Conservation (phyloP, 2,797 vertebrate species). For the Allobates femoralis region DNA sequence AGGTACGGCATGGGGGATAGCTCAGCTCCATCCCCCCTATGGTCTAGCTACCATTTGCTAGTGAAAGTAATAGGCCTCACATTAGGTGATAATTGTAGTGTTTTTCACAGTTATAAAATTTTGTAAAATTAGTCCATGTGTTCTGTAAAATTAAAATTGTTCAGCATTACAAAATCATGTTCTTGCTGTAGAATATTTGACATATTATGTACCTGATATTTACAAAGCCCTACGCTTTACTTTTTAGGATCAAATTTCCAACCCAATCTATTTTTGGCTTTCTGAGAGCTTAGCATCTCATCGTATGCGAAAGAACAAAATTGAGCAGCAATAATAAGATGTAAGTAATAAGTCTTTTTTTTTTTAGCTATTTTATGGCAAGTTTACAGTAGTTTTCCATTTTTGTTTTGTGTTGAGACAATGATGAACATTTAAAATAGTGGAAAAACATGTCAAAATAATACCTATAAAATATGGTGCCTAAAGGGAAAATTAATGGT, state of each 20-base stretch:
- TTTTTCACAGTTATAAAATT: not conserved
- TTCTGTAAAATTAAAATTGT: constrained; percentile 45
- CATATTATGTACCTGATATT: constrained; percentile 57
- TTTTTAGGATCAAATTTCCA: constrained; percentile 58
- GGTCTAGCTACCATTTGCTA: not conserved
- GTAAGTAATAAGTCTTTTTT: constrained; percentile 61
- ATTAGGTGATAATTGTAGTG: constrained; percentile 22
- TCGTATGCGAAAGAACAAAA: constrained; percentile 55
- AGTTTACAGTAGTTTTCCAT: constrained; percentile 32
- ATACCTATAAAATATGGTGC: not conserved
- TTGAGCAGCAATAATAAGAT: constrained; percentile 51
- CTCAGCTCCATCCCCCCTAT: not conserved
- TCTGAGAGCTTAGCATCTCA: constrained; percentile 57
- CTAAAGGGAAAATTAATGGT: not conserved
- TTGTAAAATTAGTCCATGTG: constrained; percentile 21
- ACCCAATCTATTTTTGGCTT: constrained; percentile 58
- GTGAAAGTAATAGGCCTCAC: not conserved
- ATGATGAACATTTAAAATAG: constrained; percentile 10
- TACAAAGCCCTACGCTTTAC: constrained; percentile 63
- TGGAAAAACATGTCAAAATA: not conserved
- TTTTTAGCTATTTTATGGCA: constrained; percentile 40
- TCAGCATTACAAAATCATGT: constrained; percentile 32
- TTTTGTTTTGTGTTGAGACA: constrained; percentile 31
- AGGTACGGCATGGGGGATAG: not conserved
- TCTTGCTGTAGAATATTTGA: constrained; percentile 52